phyloP scores from a whole-genome alignment of 2,888 invertebrate genomes.

The Oscheius myriophilus region DNA sequence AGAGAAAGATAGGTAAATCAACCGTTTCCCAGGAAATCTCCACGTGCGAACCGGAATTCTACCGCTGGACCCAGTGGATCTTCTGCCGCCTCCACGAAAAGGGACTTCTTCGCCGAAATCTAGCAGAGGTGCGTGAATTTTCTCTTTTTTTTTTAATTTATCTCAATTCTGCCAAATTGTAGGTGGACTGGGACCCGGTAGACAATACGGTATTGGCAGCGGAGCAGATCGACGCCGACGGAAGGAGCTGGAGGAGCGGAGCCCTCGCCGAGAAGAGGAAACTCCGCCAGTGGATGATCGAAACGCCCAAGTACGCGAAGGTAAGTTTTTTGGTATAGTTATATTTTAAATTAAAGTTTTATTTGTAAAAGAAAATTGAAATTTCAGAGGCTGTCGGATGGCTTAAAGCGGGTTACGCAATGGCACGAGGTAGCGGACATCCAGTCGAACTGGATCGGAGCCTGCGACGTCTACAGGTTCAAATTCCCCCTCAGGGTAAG shows the following conservation, averaged over 20 bases:
- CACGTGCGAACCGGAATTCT: conserved; percentile 74
- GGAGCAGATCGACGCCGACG: conserved; percentile 86
- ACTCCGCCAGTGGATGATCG: conserved; percentile 93
- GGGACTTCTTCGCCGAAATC: conserved; percentile 80
- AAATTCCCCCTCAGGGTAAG: conserved; percentile 54
- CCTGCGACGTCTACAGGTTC: conserved; percentile 67
- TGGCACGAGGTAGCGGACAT: conserved; percentile 68
- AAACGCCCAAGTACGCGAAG: conserved; percentile 79
- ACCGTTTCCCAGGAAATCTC: conserved; percentile 77
- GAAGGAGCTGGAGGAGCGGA: conserved; percentile 86
- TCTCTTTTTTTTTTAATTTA: conserved; percentile 4
- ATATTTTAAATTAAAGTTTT: too few relatives aligned
- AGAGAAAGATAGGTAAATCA: not conserved
- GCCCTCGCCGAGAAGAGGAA: conserved; percentile 88
- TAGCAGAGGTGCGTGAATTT: conserved; percentile 75
- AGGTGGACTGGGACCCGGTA: conserved; percentile 92
- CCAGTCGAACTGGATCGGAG: conserved; percentile 73
- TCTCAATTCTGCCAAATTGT: conserved; percentile 1
- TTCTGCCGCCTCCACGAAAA: conserved; percentile 87
- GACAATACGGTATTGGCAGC: conserved; percentile 96
- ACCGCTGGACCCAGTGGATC: conserved; percentile 89
- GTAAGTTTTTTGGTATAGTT: conserved; percentile 35
- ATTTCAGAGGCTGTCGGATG: conserved; percentile 58
- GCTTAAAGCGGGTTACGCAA: conserved; percentile 53
- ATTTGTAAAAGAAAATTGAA: too few relatives aligned